Base-by-base conservation (phyloP, 2,888 invertebrate genomes). In the Agrotis clavis region DNA sequence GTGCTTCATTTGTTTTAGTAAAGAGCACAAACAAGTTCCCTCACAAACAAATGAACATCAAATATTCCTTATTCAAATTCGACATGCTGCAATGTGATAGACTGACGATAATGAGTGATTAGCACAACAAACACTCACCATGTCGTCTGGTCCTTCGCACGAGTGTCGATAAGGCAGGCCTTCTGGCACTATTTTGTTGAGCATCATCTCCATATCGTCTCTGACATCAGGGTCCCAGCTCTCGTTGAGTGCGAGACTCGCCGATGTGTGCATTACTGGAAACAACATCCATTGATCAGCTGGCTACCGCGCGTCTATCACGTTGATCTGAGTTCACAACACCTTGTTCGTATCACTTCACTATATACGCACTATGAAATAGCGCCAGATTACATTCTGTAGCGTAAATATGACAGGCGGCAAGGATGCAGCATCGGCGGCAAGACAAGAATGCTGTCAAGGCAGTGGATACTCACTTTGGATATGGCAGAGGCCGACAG, bases 131-230 rank as follows among this genome's bases (percentile, higher is more conserved):
- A 84, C 71, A 89, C 97, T 97, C 95, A 99, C 99, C 99, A 99
- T 99, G 94, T 99, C 99, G 95, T 99, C 99, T 83, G 99, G 99
- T 86, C 99, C 99, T 97, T 99, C 99, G 96, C 99, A 99, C 82
- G 99, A 98, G 97, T 99, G 99, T 95, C 98, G 97, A 95, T 99
- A 99, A 90, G 98, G 98, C 96, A 99, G 97, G 90, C 98, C 99
- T 97, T 99, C 99, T 94, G 99, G 99, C 96, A 99, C 99, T 96
- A 99, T 98, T 97, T 99, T 99, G 96, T 99, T 99, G 95, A 99
- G 97, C 99, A 99, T 99, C 99, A 99, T 99, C 97, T 99, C 99
- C 99, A 99, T 99, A 94, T 99, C 99, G 94, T 99, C 99, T 96
- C 99, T 97, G 81, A 99, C 99, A 96, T 99, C 99, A 84, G 99